Percentiles rank a stretch among this genome's conserved stretches.
Conservation (phyloP, 2,888 invertebrate species). For the Leucania comma region DNA sequence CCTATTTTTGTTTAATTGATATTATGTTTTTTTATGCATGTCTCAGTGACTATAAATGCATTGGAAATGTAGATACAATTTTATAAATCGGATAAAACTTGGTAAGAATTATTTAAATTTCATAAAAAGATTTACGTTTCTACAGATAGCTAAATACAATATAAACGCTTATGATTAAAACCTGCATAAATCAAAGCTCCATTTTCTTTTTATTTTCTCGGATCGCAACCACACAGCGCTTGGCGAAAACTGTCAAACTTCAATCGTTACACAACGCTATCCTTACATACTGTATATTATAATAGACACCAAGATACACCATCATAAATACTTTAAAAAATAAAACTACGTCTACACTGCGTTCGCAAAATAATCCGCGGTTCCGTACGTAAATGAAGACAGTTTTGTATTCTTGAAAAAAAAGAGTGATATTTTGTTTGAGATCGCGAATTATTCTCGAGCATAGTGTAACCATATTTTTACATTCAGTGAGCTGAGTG, state of each 20-base stretch:
- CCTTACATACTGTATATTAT: background rate
- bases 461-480: too few relatives aligned
- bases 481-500: too few relatives aligned
- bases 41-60: conserved; percentile 7
- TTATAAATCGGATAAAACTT: background rate
- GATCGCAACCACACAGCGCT: conserved; percentile 13
- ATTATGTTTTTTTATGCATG: background rate
- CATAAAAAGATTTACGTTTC: conserved; percentile 11
- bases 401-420: too few relatives aligned
- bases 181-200: conserved; percentile 23
- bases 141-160: conserved; percentile 2
- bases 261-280: conserved; percentile 7
- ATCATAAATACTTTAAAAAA: conserved; percentile 16
- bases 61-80: background rate
- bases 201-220: background rate
- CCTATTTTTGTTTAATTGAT: background rate
- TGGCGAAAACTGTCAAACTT: conserved; percentile 5
- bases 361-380: background rate
- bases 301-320: conserved; percentile 19
- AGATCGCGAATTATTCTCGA: too few relatives aligned
- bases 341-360: background rate
- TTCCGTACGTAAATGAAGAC: background rate
- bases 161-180: conserved; percentile 35
- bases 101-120: background rate
- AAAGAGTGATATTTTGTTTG: too few relatives aligned